Evolutionary conservation across 2,113 vertebrate genomes (phyloP), one percentile per base, ranked within the genome.

Genomic region (Copsychus sechellarum): DNA sequence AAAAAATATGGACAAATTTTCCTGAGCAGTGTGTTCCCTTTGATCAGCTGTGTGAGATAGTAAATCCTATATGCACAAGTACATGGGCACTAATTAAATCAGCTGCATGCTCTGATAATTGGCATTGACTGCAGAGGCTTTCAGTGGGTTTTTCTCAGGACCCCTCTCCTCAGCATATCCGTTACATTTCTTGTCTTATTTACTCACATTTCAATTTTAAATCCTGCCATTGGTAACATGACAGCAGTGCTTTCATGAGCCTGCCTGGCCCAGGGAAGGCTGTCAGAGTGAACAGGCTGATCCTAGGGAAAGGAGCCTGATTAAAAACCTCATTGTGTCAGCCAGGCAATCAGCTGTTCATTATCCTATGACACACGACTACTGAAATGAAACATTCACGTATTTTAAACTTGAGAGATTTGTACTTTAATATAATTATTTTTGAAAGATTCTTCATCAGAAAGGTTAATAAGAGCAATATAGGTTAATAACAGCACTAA

Each of bases 361-460:
- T 97, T 98, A 97, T 96, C 96, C 94, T 86, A 24, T 92, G 95
- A 96, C 93, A 93, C 80, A 69, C 17, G 86, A 96, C 95, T 94
- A 78, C 94, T 82, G 95, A 96, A 95, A 97, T 90, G 97, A 93
- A 97, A 97, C 90, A 92, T 90, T 96, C 97, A 88, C 96, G 79
- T 96, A 83, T 95, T 98, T 97, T 93, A 96, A 97, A 96, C 92
- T 74, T 60, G 88, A 95, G 97, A 97, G 95, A 93, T 96, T 97
- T 96, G 94, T 96, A 94, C 96, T 97, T 98, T 97, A 95, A 97
- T 98, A 94, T 96, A 97, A 98, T 98, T 97, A 98, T 97, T 97
- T 97, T 97, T 97, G 97, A 97, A 98, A 98, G 97, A 97, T 97
- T 97, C 97, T 98, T 97, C 96, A 97, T 98, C 96, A 97, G 95